Evolutionary conservation across 1,140 invertebrate genomes (phyloP).

Genomic region (Antheraea pernyi): DNA sequence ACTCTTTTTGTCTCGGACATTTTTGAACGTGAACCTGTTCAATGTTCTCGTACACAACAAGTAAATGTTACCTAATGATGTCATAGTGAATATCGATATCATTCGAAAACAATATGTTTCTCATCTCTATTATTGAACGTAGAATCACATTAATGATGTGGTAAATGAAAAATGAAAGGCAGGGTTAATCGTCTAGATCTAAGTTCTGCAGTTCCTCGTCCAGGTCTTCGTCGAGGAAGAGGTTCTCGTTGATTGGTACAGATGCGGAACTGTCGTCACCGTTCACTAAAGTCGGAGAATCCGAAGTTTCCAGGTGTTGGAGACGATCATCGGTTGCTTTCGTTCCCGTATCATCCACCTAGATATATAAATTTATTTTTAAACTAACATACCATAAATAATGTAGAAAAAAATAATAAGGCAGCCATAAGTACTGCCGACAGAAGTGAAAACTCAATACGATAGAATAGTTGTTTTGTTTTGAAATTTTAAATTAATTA

Average conservation of each 20-base stretch:
- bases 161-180: background rate
- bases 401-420: too few species aligned
- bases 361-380: background rate
- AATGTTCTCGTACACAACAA: too few species aligned
- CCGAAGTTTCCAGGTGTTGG: constrained; percentile 43
- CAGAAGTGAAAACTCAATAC: too few species aligned
- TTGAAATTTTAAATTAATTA: too few species aligned
- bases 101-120: too few species aligned
- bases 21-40: too few species aligned
- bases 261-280: constrained; percentile 65
- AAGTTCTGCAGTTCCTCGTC: constrained; percentile 91
- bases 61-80: too few species aligned
- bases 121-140: background rate
- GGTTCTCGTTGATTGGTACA: constrained; percentile 95
- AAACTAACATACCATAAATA: too few species aligned
- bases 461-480: too few species aligned
- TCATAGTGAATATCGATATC: too few species aligned
- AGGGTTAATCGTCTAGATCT: constrained; percentile 81
- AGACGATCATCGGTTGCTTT: constrained; percentile 78
- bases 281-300: constrained; percentile 44
- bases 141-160: background rate
- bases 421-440: too few species aligned
- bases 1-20: too few species aligned
- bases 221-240: constrained; percentile 94
- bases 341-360: constrained; percentile 82